phyloP scores from a whole-genome alignment of 2,888 invertebrate species.

The Ceriagrion tenellum region DNA sequence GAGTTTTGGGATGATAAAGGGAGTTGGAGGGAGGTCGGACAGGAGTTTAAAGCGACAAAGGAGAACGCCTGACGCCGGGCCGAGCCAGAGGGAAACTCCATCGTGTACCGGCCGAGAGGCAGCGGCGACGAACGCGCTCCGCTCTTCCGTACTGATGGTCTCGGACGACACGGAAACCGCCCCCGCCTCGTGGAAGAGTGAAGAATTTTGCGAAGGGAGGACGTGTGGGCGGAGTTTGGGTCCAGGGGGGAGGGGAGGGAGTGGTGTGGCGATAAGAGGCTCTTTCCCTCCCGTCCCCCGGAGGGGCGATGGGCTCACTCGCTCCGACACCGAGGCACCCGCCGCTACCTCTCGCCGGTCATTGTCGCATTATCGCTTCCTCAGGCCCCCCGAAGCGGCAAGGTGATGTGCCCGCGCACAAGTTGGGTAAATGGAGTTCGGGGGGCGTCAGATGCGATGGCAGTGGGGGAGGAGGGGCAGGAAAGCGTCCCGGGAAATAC shows the following conservation, averaged over 20 bases:
- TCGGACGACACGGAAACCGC: not conserved
- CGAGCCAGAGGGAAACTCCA: not conserved
- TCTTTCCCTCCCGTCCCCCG: not conserved
- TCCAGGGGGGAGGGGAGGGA: not conserved
- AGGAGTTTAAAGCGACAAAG: not conserved
- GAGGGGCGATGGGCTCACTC: not conserved
- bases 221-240: not conserved
- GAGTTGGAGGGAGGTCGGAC: not conserved
- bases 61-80: not conserved
- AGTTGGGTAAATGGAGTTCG: not conserved
- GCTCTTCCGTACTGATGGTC: not conserved
- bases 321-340: not conserved
- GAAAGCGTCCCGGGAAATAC: not conserved
- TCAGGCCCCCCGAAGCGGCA: not conserved
- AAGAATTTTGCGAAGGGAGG: not conserved
- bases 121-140: not conserved
- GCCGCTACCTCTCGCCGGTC: conserved; percentile 6
- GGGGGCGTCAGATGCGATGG: not conserved
- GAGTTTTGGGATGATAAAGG: not conserved
- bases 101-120: not conserved
- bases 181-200: not conserved
- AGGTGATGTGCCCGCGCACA: not conserved
- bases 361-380: not conserved
- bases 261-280: not conserved
- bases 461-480: not conserved